Conservation (phyloP, 2,113 vertebrate genomes). For the Rattus norvegicus region GRCr8 NC_086032.1:13079501-13080000, state of each 20-base stretch:
- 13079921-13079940: neutral
- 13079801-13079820: neutral
- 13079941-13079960: neutral
- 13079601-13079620: neutral
- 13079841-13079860: neutral
- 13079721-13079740: too few species aligned
- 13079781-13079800: too few species aligned
- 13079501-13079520: neutral
- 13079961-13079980: neutral
- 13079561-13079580: neutral
- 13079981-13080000: neutral
- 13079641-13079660: neutral
- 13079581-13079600: neutral
- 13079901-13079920: neutral
- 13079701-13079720: neutral
- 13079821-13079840: neutral
- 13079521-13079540: neutral
- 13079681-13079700: neutral
- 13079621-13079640: neutral
- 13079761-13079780: too few species aligned
- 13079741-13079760: too few species aligned
- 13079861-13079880: neutral
- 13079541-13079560: neutral
- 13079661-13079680: neutral
- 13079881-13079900: neutral